phyloP scores from a whole-genome alignment of 2,797 vertebrate genomes.

The Fratercula arctica region DNA sequence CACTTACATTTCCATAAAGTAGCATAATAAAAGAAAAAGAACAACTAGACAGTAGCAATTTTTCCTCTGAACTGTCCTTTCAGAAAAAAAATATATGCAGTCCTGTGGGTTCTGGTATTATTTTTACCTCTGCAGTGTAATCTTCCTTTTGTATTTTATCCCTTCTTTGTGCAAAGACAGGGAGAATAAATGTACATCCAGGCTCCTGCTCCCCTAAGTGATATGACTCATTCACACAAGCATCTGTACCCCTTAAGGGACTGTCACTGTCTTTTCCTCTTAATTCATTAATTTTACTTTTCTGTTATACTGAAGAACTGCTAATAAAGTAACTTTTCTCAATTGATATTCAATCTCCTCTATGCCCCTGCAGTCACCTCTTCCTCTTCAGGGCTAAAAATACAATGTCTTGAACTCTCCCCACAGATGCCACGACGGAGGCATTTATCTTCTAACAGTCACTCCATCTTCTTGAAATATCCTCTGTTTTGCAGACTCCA shows the following conservation, averaged over 20 bases:
- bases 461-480: background rate
- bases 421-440: background rate
- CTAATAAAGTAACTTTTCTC: constrained; percentile 43
- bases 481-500: background rate
- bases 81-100: constrained; percentile 1
- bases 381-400: background rate
- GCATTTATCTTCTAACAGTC: background rate
- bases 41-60: background rate
- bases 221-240: constrained; percentile 35
- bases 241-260: constrained; percentile 34
- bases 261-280: constrained; percentile 12
- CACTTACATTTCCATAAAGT: constrained; percentile 44
- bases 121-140: constrained; percentile 15
- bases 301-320: constrained; percentile 6
- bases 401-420: background rate
- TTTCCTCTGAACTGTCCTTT: constrained; percentile 20
- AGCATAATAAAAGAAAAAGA: constrained; percentile 34
- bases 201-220: constrained; percentile 7
- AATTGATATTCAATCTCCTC: background rate
- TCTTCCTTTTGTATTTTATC: constrained; percentile 10
- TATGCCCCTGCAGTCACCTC: background rate
- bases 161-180: constrained; percentile 4
- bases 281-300: constrained; percentile 45
- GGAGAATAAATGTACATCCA: background rate
- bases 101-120: background rate